Base-by-base conservation (phyloP, 2,888 invertebrate species). In the Hydrotaea diabolus region DNA sequence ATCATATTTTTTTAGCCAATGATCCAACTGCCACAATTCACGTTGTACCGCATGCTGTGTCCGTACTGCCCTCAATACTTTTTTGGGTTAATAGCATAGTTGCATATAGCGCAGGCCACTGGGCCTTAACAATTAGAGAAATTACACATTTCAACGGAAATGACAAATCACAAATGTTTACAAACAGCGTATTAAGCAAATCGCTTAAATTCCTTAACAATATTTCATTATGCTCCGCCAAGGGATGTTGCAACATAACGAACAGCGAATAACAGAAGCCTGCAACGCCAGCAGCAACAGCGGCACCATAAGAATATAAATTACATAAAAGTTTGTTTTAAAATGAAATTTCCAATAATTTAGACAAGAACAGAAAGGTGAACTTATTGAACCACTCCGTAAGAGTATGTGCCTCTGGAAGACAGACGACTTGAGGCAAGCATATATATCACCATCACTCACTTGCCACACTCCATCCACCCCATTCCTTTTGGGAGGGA, bases 151-250 rank as follows among this genome's bases (percentile, higher is more conserved):
- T 74, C 59, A 72, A 75, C 77, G 83, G 83, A 80, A 84, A 59
- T 84, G 80, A 80, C 80, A 84, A 75, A 66, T 76, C 46, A 66
- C 75, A 73, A 78, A 80, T 80, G 77, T 83, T 83, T 75, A 71
- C 46, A 62, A 43, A 71, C 23, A 73, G 53, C 80, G 46, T 19
- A 11, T 9, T 13, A 5, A 23, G 17, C 59, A 59, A 59, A 59
- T 74, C 26, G 23, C 26, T 74, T 15, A 46, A 59, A 59, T 59
- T 43, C 23, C 43, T n/a, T 0, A 46, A 43, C 23, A 13, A 19
- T n/a, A 39, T 31, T 72, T 72, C 53, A 55, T 46, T 43, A 23
- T 13, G 19, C 19, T 3, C 69, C 71, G 43, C 9, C 72, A 43
- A 26, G 66, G 59, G 78, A 81, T 78, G 78, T 81, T 85, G 79